Evolutionary conservation across 64 coral and sea anemone species (phyloP).

Genomic region (Porites australiensis): DNA sequence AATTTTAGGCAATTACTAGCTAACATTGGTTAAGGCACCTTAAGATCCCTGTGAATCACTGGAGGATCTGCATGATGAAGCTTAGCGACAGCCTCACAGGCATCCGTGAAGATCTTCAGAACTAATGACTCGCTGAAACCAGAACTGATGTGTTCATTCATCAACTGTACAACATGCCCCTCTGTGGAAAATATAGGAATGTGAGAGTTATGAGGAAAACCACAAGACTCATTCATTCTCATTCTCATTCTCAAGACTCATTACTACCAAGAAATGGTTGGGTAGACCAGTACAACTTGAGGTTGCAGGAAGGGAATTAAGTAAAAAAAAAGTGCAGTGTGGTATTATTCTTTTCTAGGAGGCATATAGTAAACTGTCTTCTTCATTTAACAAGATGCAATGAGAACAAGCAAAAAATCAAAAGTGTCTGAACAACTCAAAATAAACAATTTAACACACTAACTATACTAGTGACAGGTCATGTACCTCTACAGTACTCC

Average conservation of each 20-base stretch:
- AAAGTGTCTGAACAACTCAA: not conserved
- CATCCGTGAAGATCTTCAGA: conserved; percentile 80
- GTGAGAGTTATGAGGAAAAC: not conserved
- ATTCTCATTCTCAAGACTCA: not conserved
- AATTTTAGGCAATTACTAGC: too few relatives aligned
- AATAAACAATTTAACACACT: too few relatives aligned
- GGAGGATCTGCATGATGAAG: conserved; percentile 82
- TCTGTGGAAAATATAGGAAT: conserved; percentile 36
- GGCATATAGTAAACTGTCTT: too few relatives aligned
- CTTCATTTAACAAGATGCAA: too few relatives aligned
- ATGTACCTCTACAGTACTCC: conserved; percentile 96
- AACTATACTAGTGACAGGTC: too few relatives aligned
- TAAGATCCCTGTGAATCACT: conserved; percentile 94
- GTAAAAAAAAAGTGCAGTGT: too few relatives aligned
- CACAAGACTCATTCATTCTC: too few relatives aligned
- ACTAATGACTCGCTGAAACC: conserved; percentile 84
- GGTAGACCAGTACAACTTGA: too few relatives aligned
- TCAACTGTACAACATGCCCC: conserved; percentile 90
- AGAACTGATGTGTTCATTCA: conserved; percentile 83
- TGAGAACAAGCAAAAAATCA: not conserved
- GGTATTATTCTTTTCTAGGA: too few relatives aligned
- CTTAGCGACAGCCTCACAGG: conserved; percentile 77
- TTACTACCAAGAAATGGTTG: too few relatives aligned
- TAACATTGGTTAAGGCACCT: conserved; percentile 35
- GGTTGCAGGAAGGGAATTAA: not conserved